Evolutionary conservation across 2,113 vertebrate species (phyloP), one percentile per base, ranked within the genome.

Genomic region (Chloroceryle aenea): DNA sequence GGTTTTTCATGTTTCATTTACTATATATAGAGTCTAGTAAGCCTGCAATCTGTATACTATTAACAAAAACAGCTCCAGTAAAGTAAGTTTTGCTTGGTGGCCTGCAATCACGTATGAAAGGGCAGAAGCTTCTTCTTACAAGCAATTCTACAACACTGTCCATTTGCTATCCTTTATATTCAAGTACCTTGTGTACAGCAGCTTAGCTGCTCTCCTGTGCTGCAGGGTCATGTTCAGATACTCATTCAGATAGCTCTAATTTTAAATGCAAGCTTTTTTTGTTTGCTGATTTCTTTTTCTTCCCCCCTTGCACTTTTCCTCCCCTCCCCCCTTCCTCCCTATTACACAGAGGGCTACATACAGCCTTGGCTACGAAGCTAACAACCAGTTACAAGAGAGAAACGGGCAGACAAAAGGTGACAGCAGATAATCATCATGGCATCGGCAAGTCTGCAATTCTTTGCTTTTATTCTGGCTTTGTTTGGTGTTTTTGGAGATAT

Each of bases 391-490:
- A 86, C 95, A 56, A 64, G 48, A 97, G 97, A 95, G 93, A 86
- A 97, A 92, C 59, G 21, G 77, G 83, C 72, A 47, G 62, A 76
- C 69, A 79, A 95, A 96, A 95, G 94, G 96, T 94, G 91, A 95
- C 85, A 92, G 95, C 85, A 93, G 85, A 96, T 92, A 77, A 94
- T 78, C 91, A 66, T 68, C 97, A 99, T 99, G 99, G 98, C 98
- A 91, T 99, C 98, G 36, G 98, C 97, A 6, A 98, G 98, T 64
- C 98, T 99, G 97, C 99, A 99, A 98, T 99, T 99, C 95, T 98
- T 99, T 61, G 99, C 99, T 96, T 99, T 99, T 66, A 97, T 98
- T 90, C 94, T 99, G 92, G 99, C 99, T 19, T 95, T 99, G 75
- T 91, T 98, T 61, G 99, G 99, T 66, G 97, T 96, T 91, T 98